Conservation (phyloP, 2,888 invertebrate species). For the Meiosimyza platycephala region DNA sequence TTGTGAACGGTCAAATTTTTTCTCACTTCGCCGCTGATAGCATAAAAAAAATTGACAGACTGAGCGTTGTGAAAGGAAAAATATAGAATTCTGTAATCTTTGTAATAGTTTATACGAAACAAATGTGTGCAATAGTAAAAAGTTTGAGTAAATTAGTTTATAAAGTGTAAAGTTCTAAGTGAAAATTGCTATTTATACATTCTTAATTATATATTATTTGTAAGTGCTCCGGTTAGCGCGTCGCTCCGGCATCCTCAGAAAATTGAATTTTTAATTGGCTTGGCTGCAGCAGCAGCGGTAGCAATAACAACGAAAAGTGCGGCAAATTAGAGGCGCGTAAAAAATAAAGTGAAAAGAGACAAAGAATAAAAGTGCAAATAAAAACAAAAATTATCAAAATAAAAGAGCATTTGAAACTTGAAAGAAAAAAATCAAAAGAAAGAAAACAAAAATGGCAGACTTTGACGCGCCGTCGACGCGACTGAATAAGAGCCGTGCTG, state of each 20-base stretch:
- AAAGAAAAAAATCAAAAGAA: slow-evolving; percentile 9
- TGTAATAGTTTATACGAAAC: slow-evolving; percentile 14
- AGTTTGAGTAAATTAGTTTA: neutral
- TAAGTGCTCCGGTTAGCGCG: neutral
- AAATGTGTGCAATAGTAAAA: slow-evolving; percentile 12
- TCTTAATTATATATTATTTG: too few species aligned
- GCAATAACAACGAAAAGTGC: slow-evolving; percentile 1
- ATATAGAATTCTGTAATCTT: neutral
- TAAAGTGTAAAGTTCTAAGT: neutral
- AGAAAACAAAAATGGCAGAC: slow-evolving; percentile 35
- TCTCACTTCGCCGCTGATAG: neutral
- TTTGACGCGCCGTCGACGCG: slow-evolving; percentile 25
- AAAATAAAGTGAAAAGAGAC: too few species aligned
- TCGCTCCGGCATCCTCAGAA: neutral
- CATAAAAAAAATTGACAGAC: slow-evolving; percentile 25
- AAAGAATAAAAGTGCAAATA: slow-evolving; percentile 29
- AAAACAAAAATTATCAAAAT: slow-evolving; percentile 35
- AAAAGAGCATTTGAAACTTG: slow-evolving; percentile 22
- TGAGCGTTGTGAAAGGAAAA: slow-evolving; percentile 8
- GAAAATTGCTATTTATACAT: neutral
- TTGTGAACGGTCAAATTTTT: slow-evolving; percentile 31
- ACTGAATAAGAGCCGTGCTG: slow-evolving; percentile 14
- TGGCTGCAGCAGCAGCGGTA: neutral
- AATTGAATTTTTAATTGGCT: neutral
- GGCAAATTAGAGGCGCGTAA: neutral